Evolutionary conservation across 2,113 vertebrate genomes (phyloP).

Genomic region (Colistium nudipinnis): DNA sequence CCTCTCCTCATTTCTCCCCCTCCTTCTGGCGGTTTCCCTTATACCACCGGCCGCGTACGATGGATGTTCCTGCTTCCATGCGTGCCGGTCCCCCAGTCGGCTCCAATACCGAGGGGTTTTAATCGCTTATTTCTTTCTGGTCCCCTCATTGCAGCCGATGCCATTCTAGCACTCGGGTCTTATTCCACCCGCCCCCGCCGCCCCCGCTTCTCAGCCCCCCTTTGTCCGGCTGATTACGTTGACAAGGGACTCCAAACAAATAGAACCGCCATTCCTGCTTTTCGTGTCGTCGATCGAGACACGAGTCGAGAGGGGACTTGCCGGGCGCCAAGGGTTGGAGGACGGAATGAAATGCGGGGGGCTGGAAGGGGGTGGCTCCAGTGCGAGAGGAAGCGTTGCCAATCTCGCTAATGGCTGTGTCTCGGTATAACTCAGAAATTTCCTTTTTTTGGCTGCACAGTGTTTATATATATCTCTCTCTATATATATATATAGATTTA

Average conservation of each 20-base stretch:
- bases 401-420: constrained; percentile 44
- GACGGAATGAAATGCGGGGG: constrained; percentile 12
- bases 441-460: constrained; percentile 21
- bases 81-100: constrained; percentile 1
- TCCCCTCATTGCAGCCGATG: constrained; percentile 60
- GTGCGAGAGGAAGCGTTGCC: constrained; percentile 27
- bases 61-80: constrained; percentile 6
- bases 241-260: constrained; percentile 44
- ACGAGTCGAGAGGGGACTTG: constrained; percentile 26
- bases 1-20: constrained; percentile 10
- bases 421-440: constrained; percentile 37
- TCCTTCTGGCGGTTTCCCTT: constrained; percentile 5
- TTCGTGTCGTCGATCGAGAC: constrained; percentile 43
- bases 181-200: neutral
- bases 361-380: constrained; percentile 28
- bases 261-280: constrained; percentile 17
- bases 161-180: constrained; percentile 35
- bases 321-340: constrained; percentile 18
- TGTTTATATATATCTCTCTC: no score
- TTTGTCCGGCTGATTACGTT: constrained; percentile 42
- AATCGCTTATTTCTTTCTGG: constrained; percentile 44
- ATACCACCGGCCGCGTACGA: neutral
- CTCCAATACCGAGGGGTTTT: constrained; percentile 22
- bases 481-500: no score
- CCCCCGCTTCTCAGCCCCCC: constrained; percentile 16